Evolutionary conservation across 2,888 invertebrate species (phyloP).

Genomic region (Melinopterus prodromus): DNA sequence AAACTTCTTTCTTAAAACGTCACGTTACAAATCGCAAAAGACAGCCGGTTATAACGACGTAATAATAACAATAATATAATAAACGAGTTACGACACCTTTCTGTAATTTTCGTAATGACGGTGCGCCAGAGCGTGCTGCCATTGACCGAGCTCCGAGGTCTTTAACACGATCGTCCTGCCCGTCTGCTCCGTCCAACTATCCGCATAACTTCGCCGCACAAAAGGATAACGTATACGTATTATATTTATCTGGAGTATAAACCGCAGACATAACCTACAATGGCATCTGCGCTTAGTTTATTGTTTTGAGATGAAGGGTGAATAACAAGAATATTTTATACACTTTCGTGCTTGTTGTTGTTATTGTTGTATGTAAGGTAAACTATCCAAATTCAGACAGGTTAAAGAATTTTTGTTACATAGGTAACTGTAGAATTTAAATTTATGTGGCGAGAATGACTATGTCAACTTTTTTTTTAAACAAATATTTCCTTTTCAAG

Average conservation of each 20-base stretch:
- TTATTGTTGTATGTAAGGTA: neutral
- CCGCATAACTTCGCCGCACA: slow-evolving; percentile 16
- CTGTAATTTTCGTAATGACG: slow-evolving; percentile 45
- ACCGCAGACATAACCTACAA: neutral
- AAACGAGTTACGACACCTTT: slow-evolving; percentile 41
- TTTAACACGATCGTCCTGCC: slow-evolving; percentile 37
- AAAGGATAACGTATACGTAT: slow-evolving; percentile 25
- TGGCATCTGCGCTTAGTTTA: neutral
- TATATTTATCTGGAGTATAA: neutral
- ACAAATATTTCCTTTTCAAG: too few species aligned
- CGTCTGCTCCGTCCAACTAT: slow-evolving; percentile 26
- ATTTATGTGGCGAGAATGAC: too few species aligned
- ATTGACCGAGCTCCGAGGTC: slow-evolving; percentile 45
- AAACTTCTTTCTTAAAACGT: neutral
- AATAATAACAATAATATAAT: slow-evolving; percentile 21
- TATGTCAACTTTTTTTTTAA: too few species aligned
- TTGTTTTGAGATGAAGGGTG: neutral
- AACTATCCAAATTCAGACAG: too few species aligned
- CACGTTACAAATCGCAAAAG: neutral
- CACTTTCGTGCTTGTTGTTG: neutral
- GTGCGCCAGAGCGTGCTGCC: slow-evolving; percentile 39
- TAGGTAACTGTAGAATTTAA: too few species aligned
- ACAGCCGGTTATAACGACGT: neutral
- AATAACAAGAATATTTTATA: neutral
- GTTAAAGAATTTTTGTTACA: too few species aligned